Percentiles rank a stretch among this genome's conserved stretches.
These are phyloP conservation scores for Disparrhopalites patrizii DNA, from an alignment of 2,888 invertebrate species.

Conservation along the genomic window DNA sequence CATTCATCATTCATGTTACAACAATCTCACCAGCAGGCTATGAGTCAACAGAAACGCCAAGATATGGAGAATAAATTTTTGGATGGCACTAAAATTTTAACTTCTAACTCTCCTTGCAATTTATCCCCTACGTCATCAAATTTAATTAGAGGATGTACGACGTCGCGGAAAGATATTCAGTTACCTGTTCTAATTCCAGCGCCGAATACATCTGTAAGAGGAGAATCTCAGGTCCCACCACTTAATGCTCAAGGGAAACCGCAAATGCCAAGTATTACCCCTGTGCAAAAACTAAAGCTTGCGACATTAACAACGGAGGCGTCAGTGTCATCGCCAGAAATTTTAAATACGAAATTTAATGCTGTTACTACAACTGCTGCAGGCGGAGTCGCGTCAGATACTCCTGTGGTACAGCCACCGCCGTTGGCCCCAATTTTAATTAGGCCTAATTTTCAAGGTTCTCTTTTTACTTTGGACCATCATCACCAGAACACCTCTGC, in stretches of 20 bases:
- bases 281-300: slow-evolving; percentile 11
- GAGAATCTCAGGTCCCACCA: slow-evolving; percentile 8
- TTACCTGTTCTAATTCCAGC: slow-evolving; percentile 16
- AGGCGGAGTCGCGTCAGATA: neutral
- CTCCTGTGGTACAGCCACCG: neutral
- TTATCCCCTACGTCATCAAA: neutral
- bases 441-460: slow-evolving; percentile 10
- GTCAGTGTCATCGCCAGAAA: neutral
- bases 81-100: neutral
- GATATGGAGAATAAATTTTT: neutral
- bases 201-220: neutral
- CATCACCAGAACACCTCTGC: neutral
- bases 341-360: neutral
- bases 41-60: no score
- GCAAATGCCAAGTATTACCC: slow-evolving; percentile 16
- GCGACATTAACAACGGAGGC: neutral
- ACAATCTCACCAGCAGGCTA: neutral
- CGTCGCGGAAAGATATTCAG: slow-evolving; percentile 1
- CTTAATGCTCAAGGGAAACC: slow-evolving; percentile 11
- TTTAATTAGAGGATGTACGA: neutral
- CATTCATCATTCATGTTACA: neutral
- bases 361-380: neutral
- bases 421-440: slow-evolving; percentile 17
- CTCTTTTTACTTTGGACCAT: slow-evolving; percentile 13
- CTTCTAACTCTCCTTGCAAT: neutral